Base-by-base conservation (phyloP, 2,113 vertebrate genomes). In the Phycodurus eques region DNA sequence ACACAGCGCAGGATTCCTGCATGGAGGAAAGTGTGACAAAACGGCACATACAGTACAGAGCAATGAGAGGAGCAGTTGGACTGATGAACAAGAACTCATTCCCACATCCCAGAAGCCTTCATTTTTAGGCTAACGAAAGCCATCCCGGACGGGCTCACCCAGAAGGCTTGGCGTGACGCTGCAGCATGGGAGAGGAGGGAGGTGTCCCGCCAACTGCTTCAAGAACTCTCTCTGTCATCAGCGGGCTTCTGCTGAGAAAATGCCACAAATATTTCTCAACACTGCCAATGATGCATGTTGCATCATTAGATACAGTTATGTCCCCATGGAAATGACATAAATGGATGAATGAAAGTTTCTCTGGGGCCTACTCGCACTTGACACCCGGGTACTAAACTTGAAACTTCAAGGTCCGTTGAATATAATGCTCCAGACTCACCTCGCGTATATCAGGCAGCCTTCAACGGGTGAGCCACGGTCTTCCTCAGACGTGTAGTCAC, bases 391-490 rank as follows among this genome's bases (percentile, higher is more conserved):
- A 7, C 14, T n/a, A 53, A 2, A 54, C 20, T 8, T 13, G 15
- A 19, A 9, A n/a, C 51, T n/a, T 19, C 19, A 54, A n/a, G 6
- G 57, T 60, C 59, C 7, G 14, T 35, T 33, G 14, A 56, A 22
- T 56, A 60, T 31, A 35, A 19, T 17, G 11, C 33, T 35, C 31
- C 33, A 20, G 33, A 74, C 96, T 94, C 88, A 99, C 97, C 96
- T 94, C 1, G 94, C 96, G 84, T 93, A 95, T 88, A 94, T 94
- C 82, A 95, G 85, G 54, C 94, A 95, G 74, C 95, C 95, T 5
- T 94, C 93, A 14, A 91, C 78, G 0, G 93, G 89, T 56, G 94
- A 95, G 53, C 85, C 94, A 70, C 84, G 82, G 3, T 90, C 90
- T 22, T 80, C 83, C 53, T 96, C 94, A n/a, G 88, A 91, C 39